Base-by-base conservation (phyloP, 2,113 vertebrate genomes). In the Sander lucioperca region DNA sequence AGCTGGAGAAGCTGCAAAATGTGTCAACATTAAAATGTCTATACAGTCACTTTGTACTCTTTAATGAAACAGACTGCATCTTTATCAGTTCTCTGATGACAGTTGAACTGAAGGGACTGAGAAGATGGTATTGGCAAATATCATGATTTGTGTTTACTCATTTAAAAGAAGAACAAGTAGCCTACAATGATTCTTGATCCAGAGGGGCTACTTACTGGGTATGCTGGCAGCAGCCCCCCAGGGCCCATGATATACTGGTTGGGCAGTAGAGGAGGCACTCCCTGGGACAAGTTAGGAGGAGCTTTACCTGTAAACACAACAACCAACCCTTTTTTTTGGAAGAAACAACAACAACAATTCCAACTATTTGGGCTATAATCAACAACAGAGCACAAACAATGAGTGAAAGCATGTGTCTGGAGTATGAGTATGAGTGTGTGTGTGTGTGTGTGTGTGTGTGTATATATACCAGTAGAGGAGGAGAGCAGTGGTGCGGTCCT, bases 231-330 rank as follows among this genome's bases (percentile, higher is more conserved):
- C 83, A 99, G 95, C 86, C 98, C 97, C 91, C 98, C 98, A 10
- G 98, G 98, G 90, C 98, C 98, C 95, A 99, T 96, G 92, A 99
- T 97, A 93, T 99, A 99, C 95, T 99, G 98, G 95, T 97, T 99
- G 92, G 97, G 97, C 90, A 99, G 94, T 84, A 99, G 93, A 59
- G 98, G 98, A 3, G 97, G 97, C 54, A 98, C 96, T 81, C 98
- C 98, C 89, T 97, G 97, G 65, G 97, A 97, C 87, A 99, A 86
- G 86, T 99, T 99, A 76, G 98, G 97, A 75, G 97, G 98, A 64
- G 96, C 96, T 96, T 99, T 99, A 93, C 98, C 98, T 99, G 91
- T 19, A 5, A 92, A 64, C 6, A 79, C 19, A 63, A 25, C 39
- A 74, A 57, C 19, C 21, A 23, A 66, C 7, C 74, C 11, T 76